A percentile compares a stretch with the other conserved stretches of the same genome.
Evolutionary conservation across 2,797 vertebrate species (phyloP).

Genomic region (Platyrinchus mystaceus): DNA sequence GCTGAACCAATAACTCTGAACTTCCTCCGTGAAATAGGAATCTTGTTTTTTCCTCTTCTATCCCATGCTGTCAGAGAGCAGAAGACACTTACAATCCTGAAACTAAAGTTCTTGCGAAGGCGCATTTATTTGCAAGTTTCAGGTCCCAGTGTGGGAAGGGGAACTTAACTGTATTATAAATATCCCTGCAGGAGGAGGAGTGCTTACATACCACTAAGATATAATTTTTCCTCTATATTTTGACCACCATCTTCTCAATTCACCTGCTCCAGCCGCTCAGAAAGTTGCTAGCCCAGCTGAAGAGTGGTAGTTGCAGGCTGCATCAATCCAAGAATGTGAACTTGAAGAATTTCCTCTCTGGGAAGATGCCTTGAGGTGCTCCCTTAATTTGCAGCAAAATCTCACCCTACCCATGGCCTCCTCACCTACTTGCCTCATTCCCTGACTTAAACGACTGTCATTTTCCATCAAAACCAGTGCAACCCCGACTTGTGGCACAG

Average conservation of each 20-base stretch:
- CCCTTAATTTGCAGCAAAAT: neutral
- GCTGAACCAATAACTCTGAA: neutral
- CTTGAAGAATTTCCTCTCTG: neutral
- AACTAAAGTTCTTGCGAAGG: neutral
- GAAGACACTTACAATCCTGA: neutral
- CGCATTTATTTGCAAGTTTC: neutral
- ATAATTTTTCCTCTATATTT: neutral
- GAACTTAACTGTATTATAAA: neutral
- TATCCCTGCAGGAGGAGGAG: neutral
- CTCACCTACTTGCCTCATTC: accelerated
- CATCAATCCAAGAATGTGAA: neutral
- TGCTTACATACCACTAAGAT: neutral
- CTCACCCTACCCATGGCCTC: neutral
- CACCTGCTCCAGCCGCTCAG: neutral
- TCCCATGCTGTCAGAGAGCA: neutral
- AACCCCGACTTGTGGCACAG: neutral
- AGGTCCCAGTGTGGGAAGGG: neutral
- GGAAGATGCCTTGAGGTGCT: accelerated
- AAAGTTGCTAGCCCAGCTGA: neutral
- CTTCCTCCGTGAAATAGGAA: neutral
- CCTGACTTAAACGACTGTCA: neutral
- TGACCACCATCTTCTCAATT: neutral
- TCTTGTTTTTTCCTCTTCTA: neutral
- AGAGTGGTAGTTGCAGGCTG: accelerated
- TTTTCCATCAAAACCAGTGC: neutral